Evolutionary conservation across 2,888 invertebrate genomes (phyloP), one percentile per base, ranked within the genome.

Genomic region (Calameuta idolon): DNA sequence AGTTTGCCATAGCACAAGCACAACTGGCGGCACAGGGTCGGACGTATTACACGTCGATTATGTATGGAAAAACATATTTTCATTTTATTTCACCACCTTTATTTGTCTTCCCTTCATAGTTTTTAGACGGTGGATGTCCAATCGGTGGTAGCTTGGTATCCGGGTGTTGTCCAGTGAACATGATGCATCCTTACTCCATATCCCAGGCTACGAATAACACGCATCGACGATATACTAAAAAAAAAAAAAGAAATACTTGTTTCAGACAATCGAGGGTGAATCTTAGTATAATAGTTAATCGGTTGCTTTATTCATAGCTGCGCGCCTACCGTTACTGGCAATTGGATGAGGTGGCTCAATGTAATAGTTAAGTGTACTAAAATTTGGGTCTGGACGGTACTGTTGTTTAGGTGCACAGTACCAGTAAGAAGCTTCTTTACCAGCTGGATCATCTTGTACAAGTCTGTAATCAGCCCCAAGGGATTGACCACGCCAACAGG

Each of bases 391-490:
- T 87, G 88, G 89, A 83, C 87, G 86, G 82, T 86, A 85, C 85
- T 77, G 80, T 80, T 91, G 87, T 91, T 88, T 90, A 97, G 96
- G 97, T 97, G 89, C 98, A 98, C 93, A 97, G 97, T 89, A 98
- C 98, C 87, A 98, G 98, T 93, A 98, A 98, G 94, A 98, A 98
- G 93, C 94, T 98, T 90, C 95, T 98, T 87, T 98, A 98, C 92
- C 98, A 98, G 92, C 94, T 98, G 91, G 98, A 98, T 93, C 98
- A 98, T 92, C 94, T 98, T 92, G 98, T 98, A 89, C 98, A 98
- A 94, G 97, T 98, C 91, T 98, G 98, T 94, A 97, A 98, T 94
- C 97, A 98, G 92, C 96, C 97, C 81, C 91, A 90, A 84, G 92
- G 93, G 87, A 92, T 93, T 87, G 96, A 96, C 91, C 95, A 95